Evolutionary conservation across 2,113 vertebrate species (phyloP).

Genomic region (Aptenodytes patagonicus): DNA sequence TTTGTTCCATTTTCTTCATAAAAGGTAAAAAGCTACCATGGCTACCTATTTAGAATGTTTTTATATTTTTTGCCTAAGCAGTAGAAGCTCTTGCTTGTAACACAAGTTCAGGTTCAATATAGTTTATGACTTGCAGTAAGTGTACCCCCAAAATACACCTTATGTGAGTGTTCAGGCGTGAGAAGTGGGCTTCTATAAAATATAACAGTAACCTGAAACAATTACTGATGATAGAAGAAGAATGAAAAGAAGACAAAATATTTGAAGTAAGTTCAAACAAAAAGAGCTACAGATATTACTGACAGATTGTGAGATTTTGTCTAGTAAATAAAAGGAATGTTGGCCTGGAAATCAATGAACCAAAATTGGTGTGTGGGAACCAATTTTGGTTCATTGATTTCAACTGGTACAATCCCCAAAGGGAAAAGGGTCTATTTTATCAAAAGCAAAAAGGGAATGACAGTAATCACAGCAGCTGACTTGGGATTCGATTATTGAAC

Average conservation of each 20-base stretch:
- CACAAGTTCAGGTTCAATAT: background rate
- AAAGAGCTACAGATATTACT: background rate
- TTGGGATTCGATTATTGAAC: slow-evolving; percentile 11
- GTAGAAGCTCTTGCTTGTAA: background rate
- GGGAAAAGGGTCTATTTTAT: background rate
- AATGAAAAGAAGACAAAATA: background rate
- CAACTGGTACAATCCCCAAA: background rate
- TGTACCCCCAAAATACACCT: background rate
- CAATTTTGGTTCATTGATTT: slow-evolving; percentile 41
- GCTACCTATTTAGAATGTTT: background rate
- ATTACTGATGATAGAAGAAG: background rate
- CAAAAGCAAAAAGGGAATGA: background rate
- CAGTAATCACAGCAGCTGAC: background rate
- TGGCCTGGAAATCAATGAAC: slow-evolving; percentile 12
- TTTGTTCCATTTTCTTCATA: background rate
- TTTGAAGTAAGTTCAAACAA: background rate
- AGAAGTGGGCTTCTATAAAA: background rate
- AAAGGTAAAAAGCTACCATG: background rate
- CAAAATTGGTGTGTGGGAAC: slow-evolving; percentile 29
- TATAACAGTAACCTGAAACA: background rate
- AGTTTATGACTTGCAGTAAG: background rate
- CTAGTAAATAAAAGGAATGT: background rate
- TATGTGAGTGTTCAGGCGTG: background rate
- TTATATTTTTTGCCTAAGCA: background rate
- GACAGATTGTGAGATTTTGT: background rate